phyloP scores from a whole-genome alignment of 2,113 vertebrate genomes.

The Heptranchias perlo region DNA sequence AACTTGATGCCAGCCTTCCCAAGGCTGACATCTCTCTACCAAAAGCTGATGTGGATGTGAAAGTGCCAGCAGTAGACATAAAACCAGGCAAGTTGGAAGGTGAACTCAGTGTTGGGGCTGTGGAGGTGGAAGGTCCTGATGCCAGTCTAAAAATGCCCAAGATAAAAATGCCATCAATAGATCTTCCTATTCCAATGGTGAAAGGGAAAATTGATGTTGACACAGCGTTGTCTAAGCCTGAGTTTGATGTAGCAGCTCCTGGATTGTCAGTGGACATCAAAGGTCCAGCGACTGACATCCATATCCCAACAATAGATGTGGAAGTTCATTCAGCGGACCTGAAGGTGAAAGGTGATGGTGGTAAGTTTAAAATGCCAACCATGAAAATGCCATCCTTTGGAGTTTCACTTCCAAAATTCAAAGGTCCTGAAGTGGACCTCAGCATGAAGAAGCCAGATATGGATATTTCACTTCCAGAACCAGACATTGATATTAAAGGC shows the following conservation, averaged over 20 bases:
- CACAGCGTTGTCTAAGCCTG: neutral
- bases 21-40: neutral
- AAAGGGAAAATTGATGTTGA: neutral
- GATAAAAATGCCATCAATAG: too few species aligned
- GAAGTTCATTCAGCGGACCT: neutral
- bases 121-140: constrained; percentile 7
- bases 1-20: constrained; percentile 39
- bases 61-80: neutral
- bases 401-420: constrained; percentile 40
- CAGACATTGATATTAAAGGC: neutral
- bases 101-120: neutral
- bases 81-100: neutral
- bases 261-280: neutral
- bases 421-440: constrained; percentile 37
- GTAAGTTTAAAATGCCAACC: constrained; percentile 44
- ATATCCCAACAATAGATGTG: neutral
- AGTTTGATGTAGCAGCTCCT: neutral
- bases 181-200: too few species aligned
- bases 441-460: constrained; percentile 38
- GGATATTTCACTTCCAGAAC: neutral
- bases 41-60: neutral
- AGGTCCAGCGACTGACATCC: constrained; percentile 20
- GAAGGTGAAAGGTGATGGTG: neutral
- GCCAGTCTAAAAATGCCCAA: constrained; percentile 38
- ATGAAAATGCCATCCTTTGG: constrained; percentile 53